Evolutionary conservation across 2,888 invertebrate species (phyloP), one percentile per base, ranked within the genome.

Genomic region (Selenia dentaria): DNA sequence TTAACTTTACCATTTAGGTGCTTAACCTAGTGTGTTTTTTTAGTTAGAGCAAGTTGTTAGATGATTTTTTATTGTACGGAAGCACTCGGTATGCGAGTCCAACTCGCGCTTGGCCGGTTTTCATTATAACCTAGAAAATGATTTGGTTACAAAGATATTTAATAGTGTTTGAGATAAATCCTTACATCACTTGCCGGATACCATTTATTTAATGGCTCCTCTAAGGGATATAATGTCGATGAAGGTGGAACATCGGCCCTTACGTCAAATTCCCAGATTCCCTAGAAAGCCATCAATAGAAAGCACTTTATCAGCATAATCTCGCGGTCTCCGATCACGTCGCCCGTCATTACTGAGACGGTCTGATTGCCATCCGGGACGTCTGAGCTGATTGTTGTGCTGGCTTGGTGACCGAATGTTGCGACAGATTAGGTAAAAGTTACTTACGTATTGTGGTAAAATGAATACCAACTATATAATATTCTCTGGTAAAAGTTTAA

Each of bases 351-450:
- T 47, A 47, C 20, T 25, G 47, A 27, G 32, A 36, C 36, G 47
- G 36, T 47, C 47, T 47, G 36, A 41, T 47, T 47, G 16, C 12
- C 22, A 47, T 26, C 36, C 32, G 18, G 47, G 32, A 41, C 47
- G 36, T 10, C n/a, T 32, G 18, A 24, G 33, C 33, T 6, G 16
- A 18, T 24, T 11, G 28, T 14, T 28, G 6, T 27, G 16, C 14
- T 14, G 6, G 9, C 16, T 16, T 32, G 6, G 32, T 20, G 11
- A 20, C 20, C 32, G 18, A 31, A 31, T 31, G 31, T 31, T 31
- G 31, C 6, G 32, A 20, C 10, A 10, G 10, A 18, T 1, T 31
- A 31, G 8, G 8, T 8, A 6, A 22, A 8, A 22, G 22, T 22
- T 8, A 8, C 8, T 22, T n/a, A 8, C 22, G 22, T 14, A 14